Base-by-base conservation (phyloP, 2,113 vertebrate species). In the Myotis yumanensis region DNA sequence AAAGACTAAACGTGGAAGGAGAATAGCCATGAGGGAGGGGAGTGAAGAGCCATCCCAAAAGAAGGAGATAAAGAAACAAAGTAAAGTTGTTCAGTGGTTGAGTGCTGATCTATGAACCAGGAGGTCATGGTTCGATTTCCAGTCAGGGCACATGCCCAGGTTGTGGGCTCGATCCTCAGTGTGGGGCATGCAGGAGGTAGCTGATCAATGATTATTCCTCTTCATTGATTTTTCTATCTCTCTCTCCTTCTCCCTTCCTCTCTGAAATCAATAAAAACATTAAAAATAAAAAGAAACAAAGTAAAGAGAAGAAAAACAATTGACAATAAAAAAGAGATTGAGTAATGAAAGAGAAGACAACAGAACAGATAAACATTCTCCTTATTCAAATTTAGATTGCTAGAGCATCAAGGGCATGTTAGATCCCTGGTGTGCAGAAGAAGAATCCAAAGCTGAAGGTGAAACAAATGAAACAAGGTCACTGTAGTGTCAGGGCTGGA, bases 1-100 rank as follows among this genome's bases (percentile, higher is more conserved):
- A 95, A 97, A 87, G 80, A 69, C 52, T 32, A 91, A 89, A 93
- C 15, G 73, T 93, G 92, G 82, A 71, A 75, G 94, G 83, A 95
- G 90, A 89, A 77, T 94, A 96, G 93, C 52, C 48, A 85, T 8
- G 48, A 77, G 5, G 32, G 18, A n/a, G 46, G 25, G 7, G 11
- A 40, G 51, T 20, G 12, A 89, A 62, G 68, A 90, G 40, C 7
- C 14, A 15, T 48, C 11, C 52, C n/a, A 2, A 69, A 88, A 75
- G n/a, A 18, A 71, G n/a, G 46, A 57, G 18, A 77, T 37, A 86
- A 81, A 89, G 52, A 80, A 80, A 52, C 3, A 25, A 80, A 23
- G n/a, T 37, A 68, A 54, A 72, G 25, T 59, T 9, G 8, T 25
- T 62, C 59, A 62, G 59, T 62, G 59, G 25, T 59, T 62, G 59